Conservation (phyloP, 2,888 invertebrate genomes). For the Cistogaster globosa region DNA sequence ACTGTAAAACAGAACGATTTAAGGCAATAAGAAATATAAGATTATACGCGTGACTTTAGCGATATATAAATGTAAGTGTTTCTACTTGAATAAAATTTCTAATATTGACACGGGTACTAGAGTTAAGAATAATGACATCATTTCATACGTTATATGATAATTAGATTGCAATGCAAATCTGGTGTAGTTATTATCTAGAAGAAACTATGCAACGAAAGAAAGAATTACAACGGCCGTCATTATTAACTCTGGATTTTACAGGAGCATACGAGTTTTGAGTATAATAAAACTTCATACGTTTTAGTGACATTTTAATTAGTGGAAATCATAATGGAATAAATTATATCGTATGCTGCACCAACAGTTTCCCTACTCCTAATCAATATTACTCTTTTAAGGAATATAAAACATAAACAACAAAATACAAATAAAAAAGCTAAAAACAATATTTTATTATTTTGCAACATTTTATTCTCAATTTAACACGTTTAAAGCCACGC, state of each 20-base stretch:
- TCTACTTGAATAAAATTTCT: not conserved
- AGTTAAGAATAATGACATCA: not conserved
- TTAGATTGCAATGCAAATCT: too few species aligned
- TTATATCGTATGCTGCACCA: too few species aligned
- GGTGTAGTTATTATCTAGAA: not conserved
- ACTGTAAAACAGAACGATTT: not conserved
- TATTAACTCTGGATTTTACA: not conserved
- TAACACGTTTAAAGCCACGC: not conserved
- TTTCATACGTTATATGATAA: conserved; percentile 8
- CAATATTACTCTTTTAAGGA: too few species aligned
- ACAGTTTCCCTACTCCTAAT: too few species aligned
- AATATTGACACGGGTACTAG: not conserved
- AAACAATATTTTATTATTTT: conserved; percentile 21
- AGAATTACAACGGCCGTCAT: not conserved
- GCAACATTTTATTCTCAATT: conserved; percentile 21
- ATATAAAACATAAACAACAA: too few species aligned
- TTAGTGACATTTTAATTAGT: not conserved
- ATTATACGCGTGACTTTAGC: too few species aligned
- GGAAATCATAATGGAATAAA: too few species aligned
- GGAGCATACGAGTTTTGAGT: not conserved
- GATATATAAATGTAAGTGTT: not conserved
- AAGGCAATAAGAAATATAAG: not conserved
- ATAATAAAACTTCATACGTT: not conserved
- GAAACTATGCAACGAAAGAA: too few species aligned
- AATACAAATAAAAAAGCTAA: not conserved